Evolutionary conservation across 2,797 vertebrate species (phyloP).

Genomic region (Mastacembelus armatus): DNA sequence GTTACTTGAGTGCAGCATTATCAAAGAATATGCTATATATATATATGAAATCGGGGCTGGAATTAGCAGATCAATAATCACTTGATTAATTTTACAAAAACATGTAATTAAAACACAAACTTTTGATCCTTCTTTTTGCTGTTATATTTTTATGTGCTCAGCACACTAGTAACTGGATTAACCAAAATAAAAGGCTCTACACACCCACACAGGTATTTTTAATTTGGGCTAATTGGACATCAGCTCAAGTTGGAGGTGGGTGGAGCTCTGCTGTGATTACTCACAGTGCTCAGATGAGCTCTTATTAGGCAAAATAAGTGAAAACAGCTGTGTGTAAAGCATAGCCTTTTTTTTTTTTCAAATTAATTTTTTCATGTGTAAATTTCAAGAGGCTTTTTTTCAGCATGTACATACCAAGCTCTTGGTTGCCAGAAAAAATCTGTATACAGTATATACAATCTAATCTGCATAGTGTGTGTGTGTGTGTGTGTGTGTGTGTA

Average conservation of each 20-base stretch:
- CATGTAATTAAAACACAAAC: neutral
- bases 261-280: neutral
- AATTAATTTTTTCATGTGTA: neutral
- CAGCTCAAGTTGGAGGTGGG: neutral
- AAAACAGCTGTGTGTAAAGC: neutral
- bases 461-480: too few species aligned
- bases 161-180: neutral
- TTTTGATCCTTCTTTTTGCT: neutral
- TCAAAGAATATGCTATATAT: neutral
- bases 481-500: too few species aligned
- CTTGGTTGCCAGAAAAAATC: too few species aligned
- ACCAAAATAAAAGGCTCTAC: neutral
- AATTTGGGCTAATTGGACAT: constrained; percentile 15
- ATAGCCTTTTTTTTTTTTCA: too few species aligned
- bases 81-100: neutral
- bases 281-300: neutral
- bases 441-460: too few species aligned
- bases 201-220: constrained; percentile 2
- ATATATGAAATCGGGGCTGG: constrained; percentile 3
- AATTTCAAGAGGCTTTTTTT: neutral
- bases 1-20: constrained; percentile 4
- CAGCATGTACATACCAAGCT: neutral
- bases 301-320: neutral
- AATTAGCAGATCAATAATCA: neutral
- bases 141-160: neutral